Evolutionary conservation across 2,113 vertebrate genomes (phyloP).

Genomic region (Hirundichthys speculiger): DNA sequence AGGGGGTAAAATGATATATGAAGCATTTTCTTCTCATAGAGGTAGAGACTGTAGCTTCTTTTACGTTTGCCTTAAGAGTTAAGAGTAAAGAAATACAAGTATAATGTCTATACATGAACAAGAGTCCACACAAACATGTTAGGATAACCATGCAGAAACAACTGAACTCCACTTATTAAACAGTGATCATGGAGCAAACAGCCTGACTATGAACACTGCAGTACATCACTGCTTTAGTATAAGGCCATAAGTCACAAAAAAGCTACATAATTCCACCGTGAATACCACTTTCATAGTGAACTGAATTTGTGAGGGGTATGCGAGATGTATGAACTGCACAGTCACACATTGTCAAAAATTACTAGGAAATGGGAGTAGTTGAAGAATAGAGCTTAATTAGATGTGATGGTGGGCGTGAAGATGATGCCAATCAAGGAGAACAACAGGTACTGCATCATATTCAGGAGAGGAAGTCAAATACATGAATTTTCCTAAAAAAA

Average conservation of each 20-base stretch:
- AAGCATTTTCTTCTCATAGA: constrained; percentile 52
- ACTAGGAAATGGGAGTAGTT: constrained; percentile 36
- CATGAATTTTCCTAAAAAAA: too few relatives aligned
- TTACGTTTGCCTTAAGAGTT: constrained; percentile 19
- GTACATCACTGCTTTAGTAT: constrained; percentile 25
- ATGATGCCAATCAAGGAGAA: constrained; percentile 52
- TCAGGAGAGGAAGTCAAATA: constrained; percentile 22
- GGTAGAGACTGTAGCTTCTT: constrained; percentile 25
- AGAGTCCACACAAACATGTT: too few relatives aligned
- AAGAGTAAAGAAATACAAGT: constrained; percentile 29
- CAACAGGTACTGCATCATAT: constrained; percentile 43
- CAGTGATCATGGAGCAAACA: constrained; percentile 20
- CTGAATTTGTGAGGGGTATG: constrained; percentile 34
- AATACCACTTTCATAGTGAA: constrained; percentile 39
- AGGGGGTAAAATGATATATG: constrained; percentile 53
- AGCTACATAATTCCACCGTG: constrained; percentile 31
- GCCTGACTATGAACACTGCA: constrained; percentile 6
- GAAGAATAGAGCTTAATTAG: constrained; percentile 36
- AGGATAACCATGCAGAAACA: constrained; percentile 12
- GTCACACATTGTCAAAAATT: constrained; percentile 58
- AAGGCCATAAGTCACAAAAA: constrained; percentile 33
- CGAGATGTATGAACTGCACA: constrained; percentile 56
- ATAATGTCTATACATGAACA: neutral
- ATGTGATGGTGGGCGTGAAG: constrained; percentile 54
- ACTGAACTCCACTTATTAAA: constrained; percentile 19